These are phyloP conservation scores for Calephelis perditalis DNA, from an alignment of 2,888 invertebrate genomes.

Conservation along the genomic window DNA sequence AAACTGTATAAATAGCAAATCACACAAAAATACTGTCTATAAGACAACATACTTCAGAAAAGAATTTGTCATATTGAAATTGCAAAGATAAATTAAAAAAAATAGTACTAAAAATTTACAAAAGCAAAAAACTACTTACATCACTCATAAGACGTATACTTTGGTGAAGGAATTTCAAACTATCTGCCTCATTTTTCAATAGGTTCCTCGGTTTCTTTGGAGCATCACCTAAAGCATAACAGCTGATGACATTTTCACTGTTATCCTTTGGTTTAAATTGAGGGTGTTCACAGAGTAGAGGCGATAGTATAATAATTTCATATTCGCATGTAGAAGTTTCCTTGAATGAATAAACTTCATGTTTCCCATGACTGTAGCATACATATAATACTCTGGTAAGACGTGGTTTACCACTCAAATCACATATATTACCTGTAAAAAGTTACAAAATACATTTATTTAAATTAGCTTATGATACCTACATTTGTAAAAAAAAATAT, in stretches of 20 bases:
- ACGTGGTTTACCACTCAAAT: conserved; percentile 91
- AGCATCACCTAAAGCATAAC: conserved; percentile 81
- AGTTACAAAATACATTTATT: not conserved
- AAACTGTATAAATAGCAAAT: conserved; percentile 6
- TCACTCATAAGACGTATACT: conserved; percentile 52
- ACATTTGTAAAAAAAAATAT: too few relatives aligned
- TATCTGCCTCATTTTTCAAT: conserved; percentile 84
- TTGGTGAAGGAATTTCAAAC: conserved; percentile 82
- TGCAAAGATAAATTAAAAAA: not conserved
- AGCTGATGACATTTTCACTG: conserved; percentile 87
- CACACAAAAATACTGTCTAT: conserved; percentile 17
- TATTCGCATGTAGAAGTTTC: conserved; percentile 97
- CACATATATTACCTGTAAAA: conserved; percentile 86
- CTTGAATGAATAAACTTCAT: conserved; percentile 94
- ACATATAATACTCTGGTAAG: conserved; percentile 90
- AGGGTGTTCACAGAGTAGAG: conserved; percentile 92
- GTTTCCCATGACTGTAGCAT: conserved; percentile 92
- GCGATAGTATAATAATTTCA: conserved; percentile 92
- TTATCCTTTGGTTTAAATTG: conserved; percentile 89
- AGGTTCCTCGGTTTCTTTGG: conserved; percentile 86
- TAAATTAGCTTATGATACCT: too few relatives aligned
- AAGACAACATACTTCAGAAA: conserved; percentile 5
- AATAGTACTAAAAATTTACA: not conserved
- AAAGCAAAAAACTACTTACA: conserved; percentile 42
- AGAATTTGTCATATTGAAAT: conserved; percentile 9